Evolutionary conservation across 2,113 vertebrate genomes (phyloP).

Genomic region (Gadus chalcogrammus): DNA sequence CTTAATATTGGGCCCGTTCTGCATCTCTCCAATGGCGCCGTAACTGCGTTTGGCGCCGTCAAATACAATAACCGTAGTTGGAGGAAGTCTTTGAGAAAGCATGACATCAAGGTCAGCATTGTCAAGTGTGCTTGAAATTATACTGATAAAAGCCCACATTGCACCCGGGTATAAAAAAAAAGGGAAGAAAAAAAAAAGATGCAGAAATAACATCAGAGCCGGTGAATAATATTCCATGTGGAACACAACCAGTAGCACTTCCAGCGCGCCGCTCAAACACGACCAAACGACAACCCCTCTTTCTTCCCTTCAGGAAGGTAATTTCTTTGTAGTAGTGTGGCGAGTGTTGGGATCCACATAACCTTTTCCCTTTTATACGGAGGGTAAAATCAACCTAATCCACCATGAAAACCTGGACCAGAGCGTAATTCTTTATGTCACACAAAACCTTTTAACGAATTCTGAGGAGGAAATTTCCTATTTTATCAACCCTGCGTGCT

Average conservation of each 20-base stretch:
- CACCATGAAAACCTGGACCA: slow-evolving; percentile 16
- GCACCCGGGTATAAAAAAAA: not conserved
- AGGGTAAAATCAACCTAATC: slow-evolving; percentile 11
- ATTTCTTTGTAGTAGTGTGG: not conserved
- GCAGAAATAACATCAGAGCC: slow-evolving; percentile 5
- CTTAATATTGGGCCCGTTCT: slow-evolving; percentile 39
- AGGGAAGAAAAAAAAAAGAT: not conserved
- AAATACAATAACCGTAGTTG: slow-evolving; percentile 36
- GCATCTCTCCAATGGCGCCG: slow-evolving; percentile 19
- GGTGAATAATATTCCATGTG: not conserved
- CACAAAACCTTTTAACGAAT: slow-evolving; percentile 27
- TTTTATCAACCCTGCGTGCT: slow-evolving; percentile 17
- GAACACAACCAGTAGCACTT: slow-evolving; percentile 1
- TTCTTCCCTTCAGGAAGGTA: not conserved
- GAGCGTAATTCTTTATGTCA: slow-evolving; percentile 20
- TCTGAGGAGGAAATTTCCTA: slow-evolving; percentile 12
- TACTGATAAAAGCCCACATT: slow-evolving; percentile 12
- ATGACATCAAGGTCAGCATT: slow-evolving; percentile 47
- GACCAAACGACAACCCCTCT: not conserved
- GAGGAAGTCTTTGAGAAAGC: slow-evolving; percentile 25
- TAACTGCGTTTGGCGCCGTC: slow-evolving; percentile 46
- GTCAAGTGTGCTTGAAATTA: slow-evolving; percentile 36
- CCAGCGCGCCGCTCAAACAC: not conserved
- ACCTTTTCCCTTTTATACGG: slow-evolving; percentile 17
- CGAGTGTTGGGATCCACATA: slow-evolving; percentile 9